Base-by-base conservation (phyloP, 2,113 vertebrate species). In the Gyps fulvus region DNA sequence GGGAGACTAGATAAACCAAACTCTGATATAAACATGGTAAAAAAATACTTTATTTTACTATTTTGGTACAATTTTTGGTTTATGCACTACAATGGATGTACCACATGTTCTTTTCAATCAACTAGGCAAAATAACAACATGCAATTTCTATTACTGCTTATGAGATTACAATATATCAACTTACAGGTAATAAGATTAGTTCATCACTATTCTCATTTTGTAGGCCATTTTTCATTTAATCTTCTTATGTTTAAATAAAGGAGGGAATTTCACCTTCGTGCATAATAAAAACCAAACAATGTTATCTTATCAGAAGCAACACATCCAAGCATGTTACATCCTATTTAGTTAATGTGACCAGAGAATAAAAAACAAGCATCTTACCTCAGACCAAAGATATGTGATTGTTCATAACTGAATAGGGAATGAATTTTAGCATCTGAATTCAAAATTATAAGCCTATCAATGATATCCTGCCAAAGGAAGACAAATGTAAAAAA, bases 351-450 rank as follows among this genome's bases (percentile, higher is more conserved):
- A 90, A 93, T 74, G 29, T 78, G 42, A 97, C 49, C 38, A 85
- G 50, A 93, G 87, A 93, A 87, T 84, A 87, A 96, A 83, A 72
- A 94, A 87, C 38, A 3, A 73, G 89, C 32, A 95, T 95, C 98
- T 98, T 99, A 99, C 99, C 99, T 99, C 81, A 99, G 97, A 88
- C 99, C 99, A 95, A 99, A 99, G 45, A 98, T 98, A 97, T 99
- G 99, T 66, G 99, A 99, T 94, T 99, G 99, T 84, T 99, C 99
- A 43, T 99, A 99, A 98, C 97, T 99, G 98, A 99, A 99, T 93
- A 99, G 98, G 21, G 99, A 99, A 95, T 98, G 98, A 95, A 99
- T 99, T 98, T 99, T 99, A 63, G 98, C 98, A 84, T 99, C 98
- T 42, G 99, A 99, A 98, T 99, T 99, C 97, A 99, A 97, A 97